A percentile compares a stretch with the other conserved stretches of the same genome.
Evolutionary conservation across 1,140 invertebrate genomes (phyloP).

Genomic region (Drosophila malerkotliana): DNA sequence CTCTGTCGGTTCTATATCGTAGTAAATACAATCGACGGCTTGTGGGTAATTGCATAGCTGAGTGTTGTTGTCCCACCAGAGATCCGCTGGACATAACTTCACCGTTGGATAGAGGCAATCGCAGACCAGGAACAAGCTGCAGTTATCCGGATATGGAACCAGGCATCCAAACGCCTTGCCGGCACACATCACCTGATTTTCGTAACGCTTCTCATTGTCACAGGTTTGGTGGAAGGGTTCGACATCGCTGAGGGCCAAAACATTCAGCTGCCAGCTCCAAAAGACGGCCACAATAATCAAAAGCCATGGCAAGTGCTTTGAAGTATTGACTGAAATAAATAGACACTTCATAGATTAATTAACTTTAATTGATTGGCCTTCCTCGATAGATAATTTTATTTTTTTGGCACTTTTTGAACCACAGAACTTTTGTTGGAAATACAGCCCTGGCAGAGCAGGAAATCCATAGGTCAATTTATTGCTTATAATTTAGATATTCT

Average conservation of each 20-base stretch:
- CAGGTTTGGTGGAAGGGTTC: constrained; percentile 45
- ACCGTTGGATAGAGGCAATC: constrained; percentile 73
- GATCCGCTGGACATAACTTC: constrained; percentile 27
- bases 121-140: constrained; percentile 62
- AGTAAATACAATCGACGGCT: constrained; percentile 43
- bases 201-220: constrained; percentile 63
- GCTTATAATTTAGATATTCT: too few species aligned
- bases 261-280: constrained; percentile 32
- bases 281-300: constrained; percentile 13
- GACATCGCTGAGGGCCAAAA: constrained; percentile 1
- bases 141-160: constrained; percentile 73
- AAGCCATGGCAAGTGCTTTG: constrained; percentile 23
- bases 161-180: constrained; percentile 47
- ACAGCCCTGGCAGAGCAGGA: too few species aligned
- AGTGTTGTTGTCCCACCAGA: constrained; percentile 59
- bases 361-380: not conserved
- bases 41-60: constrained; percentile 64
- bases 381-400: not conserved
- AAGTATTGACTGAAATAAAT: constrained; percentile 2
- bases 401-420: not conserved
- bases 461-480: too few species aligned
- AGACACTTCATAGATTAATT: not conserved
- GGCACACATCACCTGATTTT: constrained; percentile 65
- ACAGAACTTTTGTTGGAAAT: too few species aligned
- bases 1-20: constrained; percentile 26